Evolutionary conservation across 2,797 vertebrate genomes (phyloP), one percentile per base, ranked within the genome.

Genomic region (Coluber constrictor): DNA sequence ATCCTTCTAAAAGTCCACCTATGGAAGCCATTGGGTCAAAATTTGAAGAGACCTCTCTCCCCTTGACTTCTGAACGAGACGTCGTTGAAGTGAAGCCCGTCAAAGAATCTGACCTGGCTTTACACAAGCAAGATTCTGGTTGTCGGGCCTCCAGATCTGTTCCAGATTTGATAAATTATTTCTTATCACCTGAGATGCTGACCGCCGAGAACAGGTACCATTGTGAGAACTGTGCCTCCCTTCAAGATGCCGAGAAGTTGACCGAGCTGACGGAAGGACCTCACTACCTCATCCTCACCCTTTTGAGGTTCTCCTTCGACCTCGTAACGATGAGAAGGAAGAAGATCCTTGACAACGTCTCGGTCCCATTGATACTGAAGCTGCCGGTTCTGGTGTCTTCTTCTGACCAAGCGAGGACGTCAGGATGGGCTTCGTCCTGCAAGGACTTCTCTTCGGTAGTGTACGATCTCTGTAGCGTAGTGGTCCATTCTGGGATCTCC

Each of bases 141-240:
- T 87, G 96, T 0, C 96, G 95, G 86, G 95, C 96, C 87, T 98
- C 97, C 83, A 97, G 96, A 89, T 98, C 98, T 0, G 97, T 98
- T 9, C 96, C 97, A 4, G 98, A 98, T 92, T 96, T 98, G 95
- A 98, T 98, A 90, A 98, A 98, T 94, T 98, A 98, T 95, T 98
- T 98, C 94, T 96, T 98, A 18, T 98, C 97, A 0, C 98, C 98
- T 0, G 98, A 98, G 95, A 96, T 95, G 94, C 95, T 98, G 96
- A 98, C 97, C 0, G 98, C 97, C 0, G 98, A 98, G 93, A 98
- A 98, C 95, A 97, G 97, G 79, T 98, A 98, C 95, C 97, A 97
- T 96, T 98, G 98, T 90, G 98, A 98, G 95, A 95, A 96, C 1
- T 98, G 98, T 0, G 97, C 97, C 0, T 98, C 98, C 13, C 94